Percentiles rank a stretch among this genome's conserved stretches.
Evolutionary conservation across 23 tunicate species (phyloP).

Genomic region (Botrylloides violaceus): DNA sequence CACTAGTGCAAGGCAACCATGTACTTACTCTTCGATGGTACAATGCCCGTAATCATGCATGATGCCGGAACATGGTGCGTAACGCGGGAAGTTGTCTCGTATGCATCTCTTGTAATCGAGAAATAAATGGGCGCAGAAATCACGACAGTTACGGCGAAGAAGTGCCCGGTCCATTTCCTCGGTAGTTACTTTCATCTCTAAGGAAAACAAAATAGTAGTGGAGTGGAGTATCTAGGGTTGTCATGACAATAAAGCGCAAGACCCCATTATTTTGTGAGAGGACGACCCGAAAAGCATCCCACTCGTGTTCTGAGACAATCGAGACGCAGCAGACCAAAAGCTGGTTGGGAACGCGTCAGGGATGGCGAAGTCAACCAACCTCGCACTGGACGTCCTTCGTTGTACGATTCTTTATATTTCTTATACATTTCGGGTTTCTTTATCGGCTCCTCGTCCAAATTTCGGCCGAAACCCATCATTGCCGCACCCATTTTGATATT

Average conservation of each 20-base stretch:
- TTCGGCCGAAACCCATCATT: not conserved
- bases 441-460: conserved; percentile 58
- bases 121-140: conserved; percentile 75
- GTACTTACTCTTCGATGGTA: conserved; percentile 63
- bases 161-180: conserved; percentile 68
- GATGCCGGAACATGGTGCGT: conserved; percentile 25
- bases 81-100: conserved; percentile 72
- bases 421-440: conserved; percentile 31
- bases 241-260: too few relatives aligned
- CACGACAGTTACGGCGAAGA: conserved; percentile 33
- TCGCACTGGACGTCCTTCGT: conserved; percentile 50
- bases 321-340: too few relatives aligned
- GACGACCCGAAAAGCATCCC: not conserved
- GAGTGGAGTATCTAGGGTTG: too few relatives aligned
- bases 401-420: conserved; percentile 48
- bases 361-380: conserved; percentile 16
- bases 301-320: too few relatives aligned
- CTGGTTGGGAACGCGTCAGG: not conserved
- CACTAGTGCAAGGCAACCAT: too few relatives aligned
- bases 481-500: not conserved
- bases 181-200: conserved; percentile 66
- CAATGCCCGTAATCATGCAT: conserved; percentile 53
- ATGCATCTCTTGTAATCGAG: conserved; percentile 57
- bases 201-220: not conserved
- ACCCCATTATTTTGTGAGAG: too few relatives aligned